Conservation (phyloP, 2,888 invertebrate genomes). For the Epinotia demarniana region DNA sequence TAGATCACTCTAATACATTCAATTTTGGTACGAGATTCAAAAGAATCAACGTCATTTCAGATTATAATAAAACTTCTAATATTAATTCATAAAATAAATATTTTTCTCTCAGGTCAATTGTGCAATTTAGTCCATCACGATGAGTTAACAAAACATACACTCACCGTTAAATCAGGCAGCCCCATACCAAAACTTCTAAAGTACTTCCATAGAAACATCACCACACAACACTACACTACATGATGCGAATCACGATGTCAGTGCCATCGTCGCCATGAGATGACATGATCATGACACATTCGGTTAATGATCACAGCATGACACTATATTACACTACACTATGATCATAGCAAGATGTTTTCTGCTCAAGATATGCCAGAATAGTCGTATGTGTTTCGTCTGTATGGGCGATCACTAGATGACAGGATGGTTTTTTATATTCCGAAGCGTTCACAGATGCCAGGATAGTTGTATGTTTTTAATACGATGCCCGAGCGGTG, state of each 20-base stretch:
- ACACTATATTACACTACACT: slow-evolving; percentile 51
- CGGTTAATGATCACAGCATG: slow-evolving; percentile 49
- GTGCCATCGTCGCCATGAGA: slow-evolving; percentile 47
- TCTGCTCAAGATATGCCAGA: background rate
- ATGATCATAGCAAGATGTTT: background rate
- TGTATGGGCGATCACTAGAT: slow-evolving; percentile 44
- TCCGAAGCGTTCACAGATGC: background rate
- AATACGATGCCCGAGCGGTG: slow-evolving; percentile 35
- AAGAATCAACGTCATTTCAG: background rate
- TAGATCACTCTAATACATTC: too few species aligned
- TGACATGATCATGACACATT: slow-evolving; percentile 27
- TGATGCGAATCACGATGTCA: slow-evolving; percentile 40
- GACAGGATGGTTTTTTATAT: background rate
- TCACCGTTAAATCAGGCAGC: slow-evolving; percentile 79
- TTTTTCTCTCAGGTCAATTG: background rate
- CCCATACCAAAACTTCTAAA: slow-evolving; percentile 76
- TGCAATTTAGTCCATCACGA: background rate
- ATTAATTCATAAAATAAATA: too few species aligned
- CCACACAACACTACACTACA: slow-evolving; percentile 56
- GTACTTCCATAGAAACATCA: slow-evolving; percentile 78
- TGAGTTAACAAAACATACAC: slow-evolving; percentile 51
- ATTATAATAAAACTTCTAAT: background rate
- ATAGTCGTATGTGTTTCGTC: slow-evolving; percentile 36
- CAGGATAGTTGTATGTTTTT: background rate
- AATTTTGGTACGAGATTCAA: background rate